phyloP scores from a whole-genome alignment of 2,113 vertebrate genomes.

The Hippocampus abdominalis region DNA sequence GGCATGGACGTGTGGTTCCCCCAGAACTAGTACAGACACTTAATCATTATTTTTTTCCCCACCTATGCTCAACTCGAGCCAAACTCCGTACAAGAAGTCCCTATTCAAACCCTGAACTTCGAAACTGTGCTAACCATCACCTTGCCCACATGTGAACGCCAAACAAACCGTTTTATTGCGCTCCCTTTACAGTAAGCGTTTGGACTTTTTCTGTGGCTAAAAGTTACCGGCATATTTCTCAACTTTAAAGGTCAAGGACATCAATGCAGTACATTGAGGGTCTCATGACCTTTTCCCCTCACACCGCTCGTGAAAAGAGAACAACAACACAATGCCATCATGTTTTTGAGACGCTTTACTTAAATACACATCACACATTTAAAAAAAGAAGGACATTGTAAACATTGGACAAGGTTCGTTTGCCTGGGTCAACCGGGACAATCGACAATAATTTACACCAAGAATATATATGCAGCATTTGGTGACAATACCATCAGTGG shows the following conservation, averaged over 20 bases:
- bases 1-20: too few species aligned
- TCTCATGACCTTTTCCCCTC: too few species aligned
- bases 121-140: too few species aligned
- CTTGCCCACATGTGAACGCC: too few species aligned
- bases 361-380: conserved; percentile 76
- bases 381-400: conserved; percentile 69
- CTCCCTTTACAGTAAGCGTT: not conserved
- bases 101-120: too few species aligned
- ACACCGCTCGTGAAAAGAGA: not conserved
- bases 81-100: not conserved
- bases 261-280: not conserved
- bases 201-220: not conserved
- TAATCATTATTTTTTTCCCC: too few species aligned
- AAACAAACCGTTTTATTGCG: not conserved
- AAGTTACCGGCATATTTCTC: not conserved
- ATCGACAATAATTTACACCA: conserved; percentile 76
- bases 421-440: conserved; percentile 74
- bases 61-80: not conserved
- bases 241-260: not conserved
- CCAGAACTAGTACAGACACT: too few species aligned
- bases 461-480: conserved; percentile 65
- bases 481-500: conserved; percentile 56
- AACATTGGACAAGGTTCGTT: conserved; percentile 69
- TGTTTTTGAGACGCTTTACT: conserved; percentile 74
- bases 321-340: not conserved